phyloP scores from a whole-genome alignment of 2,888 invertebrate genomes.

The Xylophagus ater region DNA sequence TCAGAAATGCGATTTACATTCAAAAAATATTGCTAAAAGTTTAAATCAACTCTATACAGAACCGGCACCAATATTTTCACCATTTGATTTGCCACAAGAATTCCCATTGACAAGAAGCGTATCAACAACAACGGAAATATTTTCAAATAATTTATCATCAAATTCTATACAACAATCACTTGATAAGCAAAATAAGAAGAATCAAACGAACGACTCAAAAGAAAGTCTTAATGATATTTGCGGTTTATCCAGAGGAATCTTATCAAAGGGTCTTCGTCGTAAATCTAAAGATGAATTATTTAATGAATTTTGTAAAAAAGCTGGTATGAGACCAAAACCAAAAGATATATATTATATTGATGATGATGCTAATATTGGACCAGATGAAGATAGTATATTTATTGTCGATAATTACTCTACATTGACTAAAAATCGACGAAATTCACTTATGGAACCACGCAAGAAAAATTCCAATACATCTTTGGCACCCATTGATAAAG shows the following conservation, averaged over 20 bases:
- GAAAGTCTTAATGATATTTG: constrained; percentile 24
- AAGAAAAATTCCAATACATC: constrained; percentile 34
- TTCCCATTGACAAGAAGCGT: constrained; percentile 36
- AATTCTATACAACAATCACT: constrained; percentile 3
- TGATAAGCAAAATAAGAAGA: constrained; percentile 14
- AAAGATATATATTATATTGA: constrained; percentile 38
- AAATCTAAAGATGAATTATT: constrained; percentile 38
- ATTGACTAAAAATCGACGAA: constrained; percentile 23
- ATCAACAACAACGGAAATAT: constrained; percentile 37
- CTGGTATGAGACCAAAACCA: constrained; percentile 33
- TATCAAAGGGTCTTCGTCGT: constrained; percentile 20
- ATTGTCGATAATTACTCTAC: constrained; percentile 17
- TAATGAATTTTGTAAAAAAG: constrained; percentile 34
- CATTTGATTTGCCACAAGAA: constrained; percentile 28
- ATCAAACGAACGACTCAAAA: constrained; percentile 14
- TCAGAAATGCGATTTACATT: constrained; percentile 33
- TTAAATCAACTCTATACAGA: constrained; percentile 37
- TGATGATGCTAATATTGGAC: constrained; percentile 16
- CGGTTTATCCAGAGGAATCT: constrained; percentile 31
- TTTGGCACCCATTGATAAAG: constrained; percentile 23
- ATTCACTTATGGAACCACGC: constrained; percentile 28
- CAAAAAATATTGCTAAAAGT: constrained; percentile 36
- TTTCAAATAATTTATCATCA: constrained; percentile 14
- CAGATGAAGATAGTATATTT: constrained; percentile 18
- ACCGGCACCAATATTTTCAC: constrained; percentile 21